phyloP scores from a whole-genome alignment of 2,113 vertebrate genomes.

The Tragelaphus buxtoni region DNA sequence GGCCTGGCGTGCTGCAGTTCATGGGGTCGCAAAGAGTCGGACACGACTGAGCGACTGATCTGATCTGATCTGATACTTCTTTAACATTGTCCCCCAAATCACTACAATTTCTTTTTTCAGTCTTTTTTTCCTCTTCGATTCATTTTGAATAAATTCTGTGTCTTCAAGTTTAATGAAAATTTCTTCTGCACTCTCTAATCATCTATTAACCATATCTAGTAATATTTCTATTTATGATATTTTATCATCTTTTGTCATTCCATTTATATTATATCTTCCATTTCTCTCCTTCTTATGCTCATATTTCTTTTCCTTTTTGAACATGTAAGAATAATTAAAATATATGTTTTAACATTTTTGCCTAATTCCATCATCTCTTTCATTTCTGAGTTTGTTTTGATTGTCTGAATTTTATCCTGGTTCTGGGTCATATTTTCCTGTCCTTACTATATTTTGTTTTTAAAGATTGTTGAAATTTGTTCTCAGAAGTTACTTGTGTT shows the following conservation, averaged over 20 bases:
- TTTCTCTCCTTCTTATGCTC: background rate
- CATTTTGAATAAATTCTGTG: background rate
- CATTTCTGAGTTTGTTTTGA: background rate
- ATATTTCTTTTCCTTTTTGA: background rate
- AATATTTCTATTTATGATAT: background rate
- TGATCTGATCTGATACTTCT: background rate
- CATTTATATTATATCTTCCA: background rate
- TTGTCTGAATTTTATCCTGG: background rate
- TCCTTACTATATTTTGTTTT: background rate
- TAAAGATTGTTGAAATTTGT: background rate
- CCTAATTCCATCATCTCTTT: background rate
- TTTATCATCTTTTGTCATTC: background rate
- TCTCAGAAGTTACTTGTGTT: background rate
- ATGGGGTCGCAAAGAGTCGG: too few species aligned
- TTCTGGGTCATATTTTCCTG: background rate
- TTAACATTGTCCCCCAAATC: background rate
- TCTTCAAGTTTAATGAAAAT: background rate
- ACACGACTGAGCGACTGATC: too few species aligned
- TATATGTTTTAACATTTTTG: background rate
- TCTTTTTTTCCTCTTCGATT: background rate
- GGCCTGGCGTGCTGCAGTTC: too few species aligned
- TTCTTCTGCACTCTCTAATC: background rate
- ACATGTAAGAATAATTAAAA: background rate
- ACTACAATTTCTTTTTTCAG: background rate
- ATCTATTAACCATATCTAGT: background rate